Evolutionary conservation across 92 coral and sea anemone genomes (phyloP), one percentile per base, ranked within the genome.

Genomic region (Parazoanthus swiftii): DNA sequence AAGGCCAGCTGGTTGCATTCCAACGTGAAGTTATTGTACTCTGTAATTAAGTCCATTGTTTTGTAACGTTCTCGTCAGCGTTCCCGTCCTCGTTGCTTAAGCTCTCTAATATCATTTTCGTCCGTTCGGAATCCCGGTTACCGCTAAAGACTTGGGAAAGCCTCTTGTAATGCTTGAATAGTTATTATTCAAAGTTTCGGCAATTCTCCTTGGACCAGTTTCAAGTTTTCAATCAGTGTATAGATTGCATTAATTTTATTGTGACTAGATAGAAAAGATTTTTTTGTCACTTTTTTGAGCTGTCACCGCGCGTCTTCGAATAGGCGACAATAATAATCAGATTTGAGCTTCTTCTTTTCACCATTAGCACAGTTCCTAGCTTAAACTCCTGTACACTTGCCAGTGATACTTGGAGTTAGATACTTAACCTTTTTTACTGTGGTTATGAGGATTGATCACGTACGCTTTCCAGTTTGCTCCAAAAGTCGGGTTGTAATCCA

Each of bases 81-180:
- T n/a, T n/a, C n/a, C n/a, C n/a, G n/a, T n/a, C n/a, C n/a, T n/a
- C n/a, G n/a, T n/a, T n/a, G n/a, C n/a, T n/a, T n/a, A n/a, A n/a
- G n/a, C n/a, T n/a, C n/a, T n/a, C n/a, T n/a, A n/a, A n/a, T 14
- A 3, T 72, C 38, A 36, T 29, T 72, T 43, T 72, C 5, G 8
- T 72, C 36, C 38, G 76, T 10, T 72, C 8, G 76, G 76, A 39
- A 13, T 3, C 38, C 38, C 11, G 15, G 76, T 58, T 59, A 82
- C 25, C 50, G 14, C 86, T 67, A 76, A 88, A 88, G 33, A 72
- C 80, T 82, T 88, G 38, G 14, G 90, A 51, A 25, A 88, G 90
- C 43, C 81, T 80, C 88, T 42, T 89, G 80, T 89, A 89, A 76
- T 89, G 85, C 82, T 89, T 86, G 89, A 84, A 86, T 85, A 85